Percentiles rank a stretch among this genome's conserved stretches.
These are phyloP conservation scores for Stercorarius parasiticus DNA, from an alignment of 2,113 vertebrate genomes.

Conservation along the genomic window DNA sequence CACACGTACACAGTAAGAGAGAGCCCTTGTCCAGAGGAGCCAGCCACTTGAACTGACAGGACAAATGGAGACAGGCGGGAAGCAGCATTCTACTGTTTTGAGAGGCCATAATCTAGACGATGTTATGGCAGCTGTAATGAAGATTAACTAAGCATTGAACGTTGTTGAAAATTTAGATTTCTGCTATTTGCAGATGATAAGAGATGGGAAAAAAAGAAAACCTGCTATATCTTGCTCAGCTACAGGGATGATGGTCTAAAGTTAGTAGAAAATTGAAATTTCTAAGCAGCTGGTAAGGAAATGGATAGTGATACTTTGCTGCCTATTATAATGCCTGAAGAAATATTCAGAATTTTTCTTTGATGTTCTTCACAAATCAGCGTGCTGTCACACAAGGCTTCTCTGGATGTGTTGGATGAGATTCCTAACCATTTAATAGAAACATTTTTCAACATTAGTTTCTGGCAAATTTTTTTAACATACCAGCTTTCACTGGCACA, in stretches of 20 bases:
- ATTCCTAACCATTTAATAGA: background rate
- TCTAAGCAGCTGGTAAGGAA: background rate
- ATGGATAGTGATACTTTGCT: background rate
- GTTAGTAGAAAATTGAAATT: background rate
- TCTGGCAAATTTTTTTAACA: background rate
- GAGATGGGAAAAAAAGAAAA: accelerated
- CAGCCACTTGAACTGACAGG: background rate
- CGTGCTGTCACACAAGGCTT: background rate
- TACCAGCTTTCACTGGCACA: background rate
- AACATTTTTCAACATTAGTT: background rate
- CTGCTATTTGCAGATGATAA: background rate
- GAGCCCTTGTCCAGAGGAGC: background rate
- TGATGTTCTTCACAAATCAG: background rate
- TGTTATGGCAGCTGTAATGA: background rate
- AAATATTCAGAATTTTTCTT: background rate
- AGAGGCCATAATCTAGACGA: background rate
- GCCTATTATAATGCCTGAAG: background rate
- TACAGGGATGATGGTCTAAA: background rate
- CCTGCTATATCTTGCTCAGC: background rate
- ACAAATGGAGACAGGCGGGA: background rate
- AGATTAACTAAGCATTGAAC: background rate
- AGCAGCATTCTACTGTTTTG: background rate
- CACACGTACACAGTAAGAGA: background rate
- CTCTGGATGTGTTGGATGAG: background rate
- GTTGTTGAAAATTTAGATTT: background rate